Percentiles rank a stretch among this genome's conserved stretches.
These are phyloP conservation scores for Halictus rubicundus DNA, from an alignment of 1,140 invertebrate genomes.

Conservation along the genomic window DNA sequence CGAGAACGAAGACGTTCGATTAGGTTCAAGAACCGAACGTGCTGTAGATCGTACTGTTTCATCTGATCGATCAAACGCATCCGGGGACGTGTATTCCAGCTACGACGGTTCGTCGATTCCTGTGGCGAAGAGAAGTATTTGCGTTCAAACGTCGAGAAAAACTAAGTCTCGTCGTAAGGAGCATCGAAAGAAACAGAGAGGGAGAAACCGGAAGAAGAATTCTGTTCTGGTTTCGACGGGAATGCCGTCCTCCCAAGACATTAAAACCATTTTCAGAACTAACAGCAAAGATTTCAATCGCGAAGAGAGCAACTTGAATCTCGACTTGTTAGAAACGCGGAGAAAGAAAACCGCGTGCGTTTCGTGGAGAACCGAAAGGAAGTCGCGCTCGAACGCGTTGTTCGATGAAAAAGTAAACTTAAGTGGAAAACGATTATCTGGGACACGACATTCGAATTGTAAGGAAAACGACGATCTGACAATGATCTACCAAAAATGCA, in stretches of 20 bases:
- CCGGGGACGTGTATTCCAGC: too few relatives aligned
- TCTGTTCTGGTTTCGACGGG: background rate
- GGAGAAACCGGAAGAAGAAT: background rate
- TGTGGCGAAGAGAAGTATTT: background rate
- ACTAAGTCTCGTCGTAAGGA: background rate
- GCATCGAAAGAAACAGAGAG: background rate
- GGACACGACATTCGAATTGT: too few relatives aligned
- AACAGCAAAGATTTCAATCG: background rate
- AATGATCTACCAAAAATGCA: background rate
- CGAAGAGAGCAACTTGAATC: background rate
- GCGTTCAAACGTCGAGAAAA: constrained; percentile 31
- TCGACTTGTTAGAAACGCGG: background rate
- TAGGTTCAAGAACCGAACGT: background rate
- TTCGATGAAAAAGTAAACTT: too few relatives aligned
- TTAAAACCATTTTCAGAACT: constrained; percentile 2
- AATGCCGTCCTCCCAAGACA: background rate
- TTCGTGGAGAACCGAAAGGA: background rate
- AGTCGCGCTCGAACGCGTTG: too few relatives aligned
- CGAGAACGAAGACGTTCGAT: background rate
- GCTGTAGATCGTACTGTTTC: too few relatives aligned
- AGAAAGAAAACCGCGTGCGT: background rate
- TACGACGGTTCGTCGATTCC: background rate
- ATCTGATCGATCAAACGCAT: background rate
- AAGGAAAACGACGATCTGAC: background rate
- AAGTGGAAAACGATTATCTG: background rate